Conservation (phyloP, 2,888 invertebrate species). For the Spodoptera littoralis region DNA sequence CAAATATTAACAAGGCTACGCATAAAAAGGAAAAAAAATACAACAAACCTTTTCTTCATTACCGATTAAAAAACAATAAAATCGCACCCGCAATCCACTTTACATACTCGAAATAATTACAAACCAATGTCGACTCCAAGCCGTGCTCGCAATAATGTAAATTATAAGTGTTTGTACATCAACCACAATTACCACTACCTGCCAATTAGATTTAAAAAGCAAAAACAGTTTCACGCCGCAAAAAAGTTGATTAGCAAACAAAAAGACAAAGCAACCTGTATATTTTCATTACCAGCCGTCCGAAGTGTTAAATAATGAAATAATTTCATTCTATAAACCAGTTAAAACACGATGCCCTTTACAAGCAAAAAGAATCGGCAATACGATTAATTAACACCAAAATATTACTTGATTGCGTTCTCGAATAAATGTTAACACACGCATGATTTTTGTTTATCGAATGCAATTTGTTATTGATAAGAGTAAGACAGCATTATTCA, state of each 20-base stretch:
- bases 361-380: conserved; percentile 55
- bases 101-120: no score
- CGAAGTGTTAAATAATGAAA: conserved; percentile 71
- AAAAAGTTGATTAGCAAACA: conserved; percentile 27
- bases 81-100: no score
- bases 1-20: no score
- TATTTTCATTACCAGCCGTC: conserved; percentile 62
- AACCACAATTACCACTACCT: conserved; percentile 9
- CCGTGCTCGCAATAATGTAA: conserved; percentile 13
- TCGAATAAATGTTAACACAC: conserved; percentile 61
- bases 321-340: conserved; percentile 66
- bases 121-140: neutral
- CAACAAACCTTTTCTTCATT: no score
- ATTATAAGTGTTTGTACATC: conserved; percentile 17
- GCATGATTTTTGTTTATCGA: conserved; percentile 67
- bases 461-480: conserved; percentile 62
- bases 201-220: conserved; percentile 22
- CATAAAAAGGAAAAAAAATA: no score
- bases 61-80: no score
- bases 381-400: conserved; percentile 62
- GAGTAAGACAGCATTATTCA: conserved; percentile 43
- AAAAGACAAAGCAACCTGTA: conserved; percentile 44
- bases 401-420: conserved; percentile 58
- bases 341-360: conserved; percentile 61
- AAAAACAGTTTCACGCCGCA: conserved; percentile 12